Conservation (phyloP, 2,113 vertebrate species). For the Dicaeum eximium region DNA sequence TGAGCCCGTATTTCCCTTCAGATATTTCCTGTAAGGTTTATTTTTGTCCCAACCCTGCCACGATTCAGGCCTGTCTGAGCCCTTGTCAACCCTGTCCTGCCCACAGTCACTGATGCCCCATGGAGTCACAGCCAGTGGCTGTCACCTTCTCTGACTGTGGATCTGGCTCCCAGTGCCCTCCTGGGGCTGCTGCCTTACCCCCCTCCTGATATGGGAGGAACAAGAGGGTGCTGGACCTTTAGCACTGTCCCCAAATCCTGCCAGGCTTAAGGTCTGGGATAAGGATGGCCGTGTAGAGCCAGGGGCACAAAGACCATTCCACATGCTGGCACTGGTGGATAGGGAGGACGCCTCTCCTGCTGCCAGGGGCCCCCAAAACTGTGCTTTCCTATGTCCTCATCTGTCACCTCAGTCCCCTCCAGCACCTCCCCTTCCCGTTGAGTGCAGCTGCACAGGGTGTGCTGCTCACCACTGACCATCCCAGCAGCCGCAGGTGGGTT, state of each 20-base stretch:
- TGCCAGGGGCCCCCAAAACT: too few species aligned
- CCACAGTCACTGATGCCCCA: too few species aligned
- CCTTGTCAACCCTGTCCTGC: background rate
- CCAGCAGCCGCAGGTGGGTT: rapidly evolving
- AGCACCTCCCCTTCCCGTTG: background rate
- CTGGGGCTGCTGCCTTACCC: rapidly evolving
- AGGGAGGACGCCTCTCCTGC: background rate
- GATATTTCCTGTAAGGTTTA: background rate
- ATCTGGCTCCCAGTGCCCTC: rapidly evolving
- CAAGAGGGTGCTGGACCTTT: background rate
- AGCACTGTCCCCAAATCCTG: too few species aligned
- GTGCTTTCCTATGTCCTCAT: background rate
- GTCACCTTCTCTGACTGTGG: background rate
- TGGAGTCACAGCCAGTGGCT: background rate
- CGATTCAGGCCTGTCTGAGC: rapidly evolving
- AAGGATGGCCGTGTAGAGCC: rapidly evolving
- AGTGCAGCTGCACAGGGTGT: too few species aligned
- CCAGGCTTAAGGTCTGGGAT: background rate
- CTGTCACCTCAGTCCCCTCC: background rate
- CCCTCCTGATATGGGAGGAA: rapidly evolving
- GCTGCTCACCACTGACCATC: background rate
- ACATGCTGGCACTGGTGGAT: too few species aligned
- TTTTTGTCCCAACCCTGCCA: background rate
- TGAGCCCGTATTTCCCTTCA: background rate
- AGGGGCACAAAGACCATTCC: background rate